Conservation (phyloP, 2,888 invertebrate species). For the Eurytoma californica region DNA sequence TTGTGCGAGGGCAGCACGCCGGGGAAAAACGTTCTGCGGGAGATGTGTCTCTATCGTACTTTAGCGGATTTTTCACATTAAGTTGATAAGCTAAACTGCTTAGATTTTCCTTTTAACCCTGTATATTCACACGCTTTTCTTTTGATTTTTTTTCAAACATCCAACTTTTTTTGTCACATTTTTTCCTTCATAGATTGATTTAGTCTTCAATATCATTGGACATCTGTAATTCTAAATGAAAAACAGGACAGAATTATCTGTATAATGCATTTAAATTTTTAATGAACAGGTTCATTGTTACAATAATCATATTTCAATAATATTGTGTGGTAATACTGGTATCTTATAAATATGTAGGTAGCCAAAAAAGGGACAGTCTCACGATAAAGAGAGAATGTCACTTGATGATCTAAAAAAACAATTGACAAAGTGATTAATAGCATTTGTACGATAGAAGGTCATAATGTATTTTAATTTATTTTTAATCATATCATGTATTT, state of each 20-base stretch:
- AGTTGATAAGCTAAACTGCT: conserved; percentile 57
- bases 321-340: not conserved
- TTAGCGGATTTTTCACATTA: conserved; percentile 58
- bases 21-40: conserved; percentile 56
- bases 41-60: conserved; percentile 49
- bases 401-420: conserved; percentile 56
- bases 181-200: conserved; percentile 31
- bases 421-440: conserved; percentile 56
- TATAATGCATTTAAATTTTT: conserved; percentile 19
- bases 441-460: conserved; percentile 59
- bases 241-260: conserved; percentile 17
- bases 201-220: conserved; percentile 30
- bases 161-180: conserved; percentile 22
- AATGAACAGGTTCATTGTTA: conserved; percentile 54
- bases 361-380: conserved; percentile 28
- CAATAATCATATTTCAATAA: conserved; percentile 15
- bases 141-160: conserved; percentile 47
- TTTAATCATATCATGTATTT: conserved; percentile 69
- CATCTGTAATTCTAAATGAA: conserved; percentile 15
- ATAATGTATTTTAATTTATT: conserved; percentile 70
- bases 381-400: conserved; percentile 61
- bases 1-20: conserved; percentile 53
- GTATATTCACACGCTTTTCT: conserved; percentile 46
- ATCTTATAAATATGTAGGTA: conserved; percentile 18
- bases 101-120: conserved; percentile 36